Conservation (phyloP, 2,113 vertebrate species). For the Aegotheles bennettii region DNA sequence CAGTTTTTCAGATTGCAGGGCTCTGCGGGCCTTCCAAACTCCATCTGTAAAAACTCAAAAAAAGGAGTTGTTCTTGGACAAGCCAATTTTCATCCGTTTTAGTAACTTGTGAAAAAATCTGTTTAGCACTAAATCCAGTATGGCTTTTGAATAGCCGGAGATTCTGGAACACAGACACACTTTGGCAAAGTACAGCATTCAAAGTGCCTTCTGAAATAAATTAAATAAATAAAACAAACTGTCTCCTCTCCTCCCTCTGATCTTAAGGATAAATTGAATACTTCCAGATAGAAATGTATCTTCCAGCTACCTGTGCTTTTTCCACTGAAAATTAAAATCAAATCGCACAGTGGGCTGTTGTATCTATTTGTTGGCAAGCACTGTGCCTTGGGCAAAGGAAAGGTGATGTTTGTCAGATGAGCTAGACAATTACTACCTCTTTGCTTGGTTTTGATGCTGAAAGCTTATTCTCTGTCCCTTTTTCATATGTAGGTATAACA, state of each 20-base stretch:
- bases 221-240: slow-evolving; percentile 38
- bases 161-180: slow-evolving; percentile 35
- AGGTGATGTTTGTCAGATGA: neutral
- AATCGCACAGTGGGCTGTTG: neutral
- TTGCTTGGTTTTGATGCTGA: neutral
- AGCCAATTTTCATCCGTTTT: slow-evolving; percentile 56
- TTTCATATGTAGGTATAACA: neutral
- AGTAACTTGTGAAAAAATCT: slow-evolving; percentile 59
- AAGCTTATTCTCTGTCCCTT: neutral
- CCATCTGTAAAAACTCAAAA: slow-evolving; percentile 51
- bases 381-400: neutral
- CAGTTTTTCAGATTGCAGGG: neutral
- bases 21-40: slow-evolving; percentile 46
- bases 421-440: neutral
- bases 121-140: slow-evolving; percentile 58
- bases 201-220: slow-evolving; percentile 42
- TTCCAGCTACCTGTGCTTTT: neutral
- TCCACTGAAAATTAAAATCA: neutral
- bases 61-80: slow-evolving; percentile 34
- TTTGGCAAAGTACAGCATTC: slow-evolving; percentile 19
- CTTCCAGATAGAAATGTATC: neutral
- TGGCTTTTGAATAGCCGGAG: slow-evolving; percentile 38
- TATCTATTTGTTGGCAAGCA: neutral
- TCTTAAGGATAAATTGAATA: neutral
- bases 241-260: neutral